Percentiles rank a stretch among this genome's conserved stretches.
Evolutionary conservation across 2,888 invertebrate genomes (phyloP).

Genomic region (Aleiodes alternator): DNA sequence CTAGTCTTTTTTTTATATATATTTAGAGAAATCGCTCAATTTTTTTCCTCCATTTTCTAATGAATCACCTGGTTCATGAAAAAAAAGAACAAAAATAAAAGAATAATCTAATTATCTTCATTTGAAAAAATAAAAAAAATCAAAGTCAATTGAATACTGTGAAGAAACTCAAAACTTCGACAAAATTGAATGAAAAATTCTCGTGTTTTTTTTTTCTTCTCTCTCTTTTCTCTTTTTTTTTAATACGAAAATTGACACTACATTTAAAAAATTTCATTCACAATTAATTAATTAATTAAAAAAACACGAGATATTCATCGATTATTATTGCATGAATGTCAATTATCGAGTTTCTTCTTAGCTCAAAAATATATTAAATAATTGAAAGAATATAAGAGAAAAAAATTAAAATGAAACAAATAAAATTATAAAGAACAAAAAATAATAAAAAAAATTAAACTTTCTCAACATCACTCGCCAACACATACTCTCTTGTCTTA

Average conservation of each 20-base stretch:
- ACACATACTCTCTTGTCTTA: background rate
- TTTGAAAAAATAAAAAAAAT: constrained; percentile 27
- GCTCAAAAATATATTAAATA: constrained; percentile 31
- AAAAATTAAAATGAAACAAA: constrained; percentile 21
- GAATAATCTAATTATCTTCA: constrained; percentile 19
- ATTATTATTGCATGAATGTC: too few relatives aligned
- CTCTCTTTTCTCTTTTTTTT: background rate
- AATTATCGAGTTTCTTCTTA: constrained; percentile 12
- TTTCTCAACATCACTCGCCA: constrained; percentile 20
- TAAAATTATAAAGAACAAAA: constrained; percentile 30
- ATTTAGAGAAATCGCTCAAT: background rate
- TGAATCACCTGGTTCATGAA: constrained; percentile 36
- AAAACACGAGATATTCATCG: constrained; percentile 15
- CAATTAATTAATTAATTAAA: background rate
- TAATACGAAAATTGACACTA: background rate
- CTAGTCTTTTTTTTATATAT: constrained; percentile 11
- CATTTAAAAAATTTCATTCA: background rate
- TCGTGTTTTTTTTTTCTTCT: constrained; percentile 3
- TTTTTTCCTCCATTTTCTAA: background rate
- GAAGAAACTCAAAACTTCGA: constrained; percentile 25
- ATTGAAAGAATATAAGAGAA: background rate
- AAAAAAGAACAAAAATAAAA: constrained; percentile 12
- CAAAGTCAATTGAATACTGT: constrained; percentile 28
- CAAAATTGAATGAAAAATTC: constrained; percentile 31
- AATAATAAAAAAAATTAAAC: constrained; percentile 25